Base-by-base conservation (phyloP, 2,888 invertebrate species). In the Phasia obesa region DNA sequence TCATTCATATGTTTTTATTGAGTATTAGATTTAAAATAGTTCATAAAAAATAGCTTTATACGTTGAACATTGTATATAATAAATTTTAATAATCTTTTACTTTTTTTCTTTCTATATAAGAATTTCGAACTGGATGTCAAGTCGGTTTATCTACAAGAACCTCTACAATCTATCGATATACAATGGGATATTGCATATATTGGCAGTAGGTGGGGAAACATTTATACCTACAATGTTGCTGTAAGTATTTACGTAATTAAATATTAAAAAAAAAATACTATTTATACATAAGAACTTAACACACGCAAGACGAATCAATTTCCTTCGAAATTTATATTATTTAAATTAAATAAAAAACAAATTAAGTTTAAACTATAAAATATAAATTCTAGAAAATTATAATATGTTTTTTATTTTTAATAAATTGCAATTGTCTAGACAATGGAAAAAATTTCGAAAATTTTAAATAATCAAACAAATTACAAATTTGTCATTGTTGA, bases 81-180 rank as follows among this genome's bases (percentile, higher is more conserved):
- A 15, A 15, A 42, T n/a, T n/a, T 4, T 42, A 42, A n/a, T 19
- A 21, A 19, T 15, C 13, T 13, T 35, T 23, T 0, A 42, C 13
- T 42, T n/a, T 27, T 25, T 73, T 6, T 51, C 57, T 82, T 25
- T 25, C 73, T 31, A 19, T 79, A 49, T 9, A 59, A 91, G 91
- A 89, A 90, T 70, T 86, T 91, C 70, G 89, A 89, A 19, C 85
- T 88, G 13, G 89, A 90, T 17, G 81, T 88, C 49, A 88, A 89
- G 31, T 85, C 86, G 17, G 67, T 89, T 0, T 89, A 91, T 80
- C 78, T 91, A 0, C 88, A 90, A 82, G 91, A 91, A 65, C 94
- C 95, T 0, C 93, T 96, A 82, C 95, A 95, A 87, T 95, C 95
- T 19, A 94, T 96, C 93, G 95, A 95, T 85, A 92, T 93, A 31